A percentile compares a stretch with the other conserved stretches of the same genome.
Evolutionary conservation across 2,888 invertebrate species (phyloP).

Genomic region (Endomychus coccineus): DNA sequence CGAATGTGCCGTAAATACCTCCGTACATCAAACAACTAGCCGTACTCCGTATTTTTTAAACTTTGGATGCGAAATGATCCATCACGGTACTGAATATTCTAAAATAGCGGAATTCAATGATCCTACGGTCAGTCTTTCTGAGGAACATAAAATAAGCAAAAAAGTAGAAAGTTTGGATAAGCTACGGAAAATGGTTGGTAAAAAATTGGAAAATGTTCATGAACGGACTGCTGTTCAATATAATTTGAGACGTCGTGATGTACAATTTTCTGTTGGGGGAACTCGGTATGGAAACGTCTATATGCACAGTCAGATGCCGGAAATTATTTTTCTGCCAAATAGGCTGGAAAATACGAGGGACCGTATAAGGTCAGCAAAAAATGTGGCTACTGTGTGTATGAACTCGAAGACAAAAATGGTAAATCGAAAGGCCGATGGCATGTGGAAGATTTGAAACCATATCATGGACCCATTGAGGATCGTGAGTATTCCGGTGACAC

Average conservation of each 20-base stretch:
- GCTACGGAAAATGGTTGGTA: too few relatives aligned
- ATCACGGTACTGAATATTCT: conserved; percentile 5
- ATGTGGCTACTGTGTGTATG: conserved; percentile 7
- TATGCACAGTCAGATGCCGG: conserved; percentile 13
- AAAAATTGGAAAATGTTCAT: too few relatives aligned
- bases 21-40: conserved; percentile 19
- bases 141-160: too few relatives aligned
- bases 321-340: conserved; percentile 15
- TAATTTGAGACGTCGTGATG: background rate
- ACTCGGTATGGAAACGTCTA: conserved; percentile 4
- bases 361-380: conserved; percentile 14
- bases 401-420: conserved; percentile 8
- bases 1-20: conserved; percentile 20
- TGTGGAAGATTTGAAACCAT: conserved; percentile 11
- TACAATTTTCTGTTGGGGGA: conserved; percentile 2
- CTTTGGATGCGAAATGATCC: conserved; percentile 19
- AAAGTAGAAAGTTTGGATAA: too few relatives aligned
- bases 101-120: background rate
- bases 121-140: too few relatives aligned
- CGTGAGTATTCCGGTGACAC: too few relatives aligned
- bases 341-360: conserved; percentile 16
- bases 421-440: too few relatives aligned
- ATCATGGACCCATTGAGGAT: too few relatives aligned
- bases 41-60: conserved; percentile 19
- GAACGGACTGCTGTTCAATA: too few relatives aligned